Percentiles rank a stretch among this genome's conserved stretches.
phyloP scores from a whole-genome alignment of 2,113 vertebrate species.

The Muscicapa adusta region DNA sequence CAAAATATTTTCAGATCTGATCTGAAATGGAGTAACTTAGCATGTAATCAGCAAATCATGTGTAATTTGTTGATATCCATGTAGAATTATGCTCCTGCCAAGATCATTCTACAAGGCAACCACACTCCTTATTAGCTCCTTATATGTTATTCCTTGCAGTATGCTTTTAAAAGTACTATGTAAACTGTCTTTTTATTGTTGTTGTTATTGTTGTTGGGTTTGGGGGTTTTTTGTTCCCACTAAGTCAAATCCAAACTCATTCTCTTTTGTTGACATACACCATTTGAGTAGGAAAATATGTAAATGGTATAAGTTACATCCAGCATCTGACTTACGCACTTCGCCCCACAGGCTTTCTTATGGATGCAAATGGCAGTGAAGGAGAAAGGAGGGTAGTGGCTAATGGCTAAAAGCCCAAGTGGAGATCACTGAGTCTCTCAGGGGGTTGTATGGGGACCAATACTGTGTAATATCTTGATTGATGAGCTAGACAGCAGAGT shows the following conservation, averaged over 20 bases:
- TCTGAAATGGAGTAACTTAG: neutral
- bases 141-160: neutral
- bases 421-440: neutral
- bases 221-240: neutral
- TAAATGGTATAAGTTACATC: neutral
- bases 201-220: neutral
- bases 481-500: neutral
- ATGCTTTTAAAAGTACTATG: neutral
- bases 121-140: neutral
- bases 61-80: neutral
- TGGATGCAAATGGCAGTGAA: neutral
- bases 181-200: neutral
- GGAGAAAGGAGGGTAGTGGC: neutral
- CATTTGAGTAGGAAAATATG: neutral
- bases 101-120: neutral
- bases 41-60: neutral
- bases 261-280: neutral
- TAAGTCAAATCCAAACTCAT: neutral
- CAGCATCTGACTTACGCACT: neutral
- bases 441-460: fast-evolving
- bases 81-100: neutral
- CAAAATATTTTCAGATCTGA: neutral
- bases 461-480: neutral
- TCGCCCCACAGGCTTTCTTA: neutral
- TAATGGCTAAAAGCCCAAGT: neutral